Evolutionary conservation across 2,888 invertebrate species (phyloP), one percentile per base, ranked within the genome.

Genomic region (Agriotes lineatus): DNA sequence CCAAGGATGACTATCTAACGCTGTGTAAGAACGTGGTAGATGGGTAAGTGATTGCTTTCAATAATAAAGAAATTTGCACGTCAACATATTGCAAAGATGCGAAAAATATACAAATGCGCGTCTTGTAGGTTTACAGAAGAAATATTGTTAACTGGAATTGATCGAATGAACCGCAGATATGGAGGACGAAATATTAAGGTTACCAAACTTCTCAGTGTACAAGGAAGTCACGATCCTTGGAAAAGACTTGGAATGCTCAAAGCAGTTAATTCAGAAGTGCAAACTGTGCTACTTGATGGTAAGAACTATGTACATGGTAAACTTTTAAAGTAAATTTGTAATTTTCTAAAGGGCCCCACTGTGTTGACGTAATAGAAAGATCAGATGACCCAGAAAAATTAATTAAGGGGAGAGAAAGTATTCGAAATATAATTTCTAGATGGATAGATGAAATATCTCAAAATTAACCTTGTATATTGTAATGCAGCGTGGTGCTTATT

Each of bases 171-270:
- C 75, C 73, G 82, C 30, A 76, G 87, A 68, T 89, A 87, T 71
- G 87, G 88, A 19, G 87, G 86, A 35, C 70, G 81, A 48, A 76
- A 77, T 10, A 87, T 87, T 1, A 86, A 88, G 70, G 84, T 88
- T 0, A 86, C 82, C 0, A 84, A 87, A 14, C 88, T 90, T 0
- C 85, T 89, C 12, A 89, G 88, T 75, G 84, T 86, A 0, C 89
- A 90, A 74, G 89, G 89, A 2, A 85, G 87, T 22, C 76, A 88
- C 45, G 89, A 90, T 78, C 89, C 90, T 0, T 89, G 88, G 87
- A 86, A 87, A 73, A 80, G 81, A 37, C 80, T 89, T 0, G 85
- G 89, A 9, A 78, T 89, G n/a, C 77, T 86, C 9, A 81, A 86
- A 74, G 85, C 86, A 74, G 71, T 67, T 1, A 68, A 71, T 54